Conservation (phyloP, 2,113 vertebrate species). For the Solea solea region DNA sequence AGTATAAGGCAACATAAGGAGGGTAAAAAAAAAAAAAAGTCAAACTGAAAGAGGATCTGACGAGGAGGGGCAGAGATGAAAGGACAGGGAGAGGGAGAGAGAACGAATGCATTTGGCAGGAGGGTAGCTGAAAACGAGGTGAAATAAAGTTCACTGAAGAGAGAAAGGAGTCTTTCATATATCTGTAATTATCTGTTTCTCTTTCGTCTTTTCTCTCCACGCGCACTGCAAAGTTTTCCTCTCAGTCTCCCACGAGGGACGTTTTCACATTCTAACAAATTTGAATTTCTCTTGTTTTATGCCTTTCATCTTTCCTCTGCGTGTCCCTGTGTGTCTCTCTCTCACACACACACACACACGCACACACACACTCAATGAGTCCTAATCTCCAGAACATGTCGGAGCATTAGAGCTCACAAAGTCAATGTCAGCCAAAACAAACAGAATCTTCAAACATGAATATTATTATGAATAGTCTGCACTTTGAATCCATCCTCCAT, state of each 20-base stretch:
- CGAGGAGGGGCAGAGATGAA: slow-evolving; percentile 59
- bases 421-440: slow-evolving; percentile 55
- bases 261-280: slow-evolving; percentile 28
- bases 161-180: slow-evolving; percentile 36
- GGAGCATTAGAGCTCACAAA: slow-evolving; percentile 48
- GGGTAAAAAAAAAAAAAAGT: slow-evolving; percentile 30
- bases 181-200: slow-evolving; percentile 50
- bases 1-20: slow-evolving; percentile 23
- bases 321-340: neutral
- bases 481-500: slow-evolving; percentile 23
- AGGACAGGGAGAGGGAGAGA: slow-evolving; percentile 39
- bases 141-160: slow-evolving; percentile 61
- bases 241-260: slow-evolving; percentile 6
- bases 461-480: slow-evolving; percentile 33
- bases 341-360: slow-evolving; percentile 3
- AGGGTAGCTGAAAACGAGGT: slow-evolving; percentile 46
- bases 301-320: slow-evolving; percentile 20
- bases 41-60: slow-evolving; percentile 56
- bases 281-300: slow-evolving; percentile 18
- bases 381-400: slow-evolving; percentile 49
- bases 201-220: slow-evolving; percentile 24
- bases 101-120: slow-evolving; percentile 58
- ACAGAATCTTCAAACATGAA: slow-evolving; percentile 35
- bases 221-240: neutral
- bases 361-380: slow-evolving; percentile 15